Evolutionary conservation across 2,113 vertebrate species (phyloP).

Genomic region (Zingel zingel): DNA sequence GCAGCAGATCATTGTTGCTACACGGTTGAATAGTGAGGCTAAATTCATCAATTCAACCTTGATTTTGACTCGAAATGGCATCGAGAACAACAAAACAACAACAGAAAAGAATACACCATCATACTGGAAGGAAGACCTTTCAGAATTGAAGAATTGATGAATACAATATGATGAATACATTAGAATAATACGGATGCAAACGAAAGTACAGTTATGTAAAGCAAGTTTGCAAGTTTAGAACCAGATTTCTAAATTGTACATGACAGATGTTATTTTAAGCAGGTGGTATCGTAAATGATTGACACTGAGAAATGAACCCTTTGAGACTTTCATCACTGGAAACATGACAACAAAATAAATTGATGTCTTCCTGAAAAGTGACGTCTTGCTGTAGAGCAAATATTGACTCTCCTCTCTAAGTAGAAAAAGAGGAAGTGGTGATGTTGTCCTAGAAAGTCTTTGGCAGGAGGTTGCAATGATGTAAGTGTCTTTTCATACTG

Average conservation of each 20-base stretch:
- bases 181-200: too few relatives aligned
- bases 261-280: slow-evolving; percentile 3
- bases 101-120: too few relatives aligned
- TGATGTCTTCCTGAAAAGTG: background rate
- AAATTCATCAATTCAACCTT: background rate
- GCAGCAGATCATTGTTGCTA: background rate
- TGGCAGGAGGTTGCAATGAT: background rate
- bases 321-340: background rate
- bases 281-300: background rate
- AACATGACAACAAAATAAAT: background rate
- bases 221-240: too few relatives aligned
- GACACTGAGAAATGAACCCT: background rate
- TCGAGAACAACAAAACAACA: too few relatives aligned
- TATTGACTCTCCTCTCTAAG: background rate
- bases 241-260: too few relatives aligned
- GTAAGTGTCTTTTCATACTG: background rate
- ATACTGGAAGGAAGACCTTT: too few relatives aligned
- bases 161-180: too few relatives aligned
- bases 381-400: background rate
- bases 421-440: background rate
- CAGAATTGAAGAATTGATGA: too few relatives aligned
- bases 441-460: background rate
- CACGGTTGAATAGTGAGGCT: background rate
- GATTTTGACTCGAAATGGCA: too few relatives aligned
- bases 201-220: too few relatives aligned